Evolutionary conservation across 2,113 vertebrate species (phyloP).

Genomic region (Myotis davidii): DNA sequence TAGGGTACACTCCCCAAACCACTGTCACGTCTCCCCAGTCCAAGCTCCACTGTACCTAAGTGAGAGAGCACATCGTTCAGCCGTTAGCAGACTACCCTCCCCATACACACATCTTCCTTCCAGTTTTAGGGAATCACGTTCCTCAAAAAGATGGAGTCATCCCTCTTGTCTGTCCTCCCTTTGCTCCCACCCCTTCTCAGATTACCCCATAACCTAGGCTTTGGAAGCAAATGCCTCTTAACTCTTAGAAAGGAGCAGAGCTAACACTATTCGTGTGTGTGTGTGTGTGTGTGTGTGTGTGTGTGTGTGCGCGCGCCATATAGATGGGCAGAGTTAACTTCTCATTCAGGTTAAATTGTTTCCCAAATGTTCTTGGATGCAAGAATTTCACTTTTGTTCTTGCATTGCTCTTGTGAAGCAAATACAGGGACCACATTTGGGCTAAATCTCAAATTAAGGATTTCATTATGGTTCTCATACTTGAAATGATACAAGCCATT

Average conservation of each 20-base stretch:
- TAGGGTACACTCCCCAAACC: not conserved
- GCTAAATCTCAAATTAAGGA: constrained; percentile 49
- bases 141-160: not conserved
- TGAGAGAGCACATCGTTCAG: not conserved
- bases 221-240: not conserved
- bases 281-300: too few species aligned
- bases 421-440: constrained; percentile 26
- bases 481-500: constrained; percentile 52
- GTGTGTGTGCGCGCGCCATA: too few species aligned
- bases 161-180: not conserved
- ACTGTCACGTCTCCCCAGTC: not conserved
- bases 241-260: not conserved
- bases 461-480: constrained; percentile 32
- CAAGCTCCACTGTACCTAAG: not conserved
- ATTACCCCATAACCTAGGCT: not conserved
- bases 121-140: not conserved
- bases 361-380: not conserved
- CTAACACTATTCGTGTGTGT: not conserved
- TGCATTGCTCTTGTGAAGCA: not conserved
- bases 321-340: not conserved
- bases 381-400: constrained; percentile 46
- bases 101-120: not conserved
- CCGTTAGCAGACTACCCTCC: not conserved
- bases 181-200: not conserved
- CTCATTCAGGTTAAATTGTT: not conserved